These are phyloP conservation scores for Pampus argenteus DNA, from an alignment of 2,797 vertebrate genomes.

Conservation along the genomic window DNA sequence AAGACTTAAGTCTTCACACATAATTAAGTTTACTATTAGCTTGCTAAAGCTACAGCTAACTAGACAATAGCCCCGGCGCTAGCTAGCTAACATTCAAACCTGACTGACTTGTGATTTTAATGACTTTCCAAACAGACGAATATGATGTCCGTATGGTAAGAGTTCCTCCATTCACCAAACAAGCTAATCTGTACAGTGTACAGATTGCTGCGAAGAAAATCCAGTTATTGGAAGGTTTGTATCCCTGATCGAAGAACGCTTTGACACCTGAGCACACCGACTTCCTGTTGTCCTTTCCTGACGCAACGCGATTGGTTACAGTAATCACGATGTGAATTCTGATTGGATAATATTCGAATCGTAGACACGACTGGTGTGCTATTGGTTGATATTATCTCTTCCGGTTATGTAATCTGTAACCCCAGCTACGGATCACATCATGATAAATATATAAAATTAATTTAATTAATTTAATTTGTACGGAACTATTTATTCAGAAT, in stretches of 20 bases:
- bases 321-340: not conserved
- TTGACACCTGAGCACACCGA: slow-evolving; percentile 34
- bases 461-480: not conserved
- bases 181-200: not conserved
- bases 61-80: slow-evolving; percentile 48
- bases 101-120: not conserved
- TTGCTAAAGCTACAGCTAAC: slow-evolving; percentile 41
- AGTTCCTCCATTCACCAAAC: not conserved
- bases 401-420: slow-evolving; percentile 42
- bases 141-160: rapidly evolving
- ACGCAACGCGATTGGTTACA: slow-evolving; percentile 63
- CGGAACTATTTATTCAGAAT: too few relatives aligned
- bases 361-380: not conserved
- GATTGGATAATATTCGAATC: slow-evolving; percentile 51
- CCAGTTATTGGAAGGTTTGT: not conserved
- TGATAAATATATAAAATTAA: not conserved
- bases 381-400: slow-evolving; percentile 49
- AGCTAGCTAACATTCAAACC: slow-evolving; percentile 7
- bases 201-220: not conserved
- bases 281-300: slow-evolving; percentile 77
- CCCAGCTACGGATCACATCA: not conserved
- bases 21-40: slow-evolving; percentile 15
- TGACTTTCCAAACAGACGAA: slow-evolving; percentile 3
- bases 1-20: not conserved
- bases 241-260: not conserved